These are phyloP conservation scores for Drosophila picticornis DNA, from an alignment of 2,888 invertebrate genomes.

Conservation along the genomic window DNA sequence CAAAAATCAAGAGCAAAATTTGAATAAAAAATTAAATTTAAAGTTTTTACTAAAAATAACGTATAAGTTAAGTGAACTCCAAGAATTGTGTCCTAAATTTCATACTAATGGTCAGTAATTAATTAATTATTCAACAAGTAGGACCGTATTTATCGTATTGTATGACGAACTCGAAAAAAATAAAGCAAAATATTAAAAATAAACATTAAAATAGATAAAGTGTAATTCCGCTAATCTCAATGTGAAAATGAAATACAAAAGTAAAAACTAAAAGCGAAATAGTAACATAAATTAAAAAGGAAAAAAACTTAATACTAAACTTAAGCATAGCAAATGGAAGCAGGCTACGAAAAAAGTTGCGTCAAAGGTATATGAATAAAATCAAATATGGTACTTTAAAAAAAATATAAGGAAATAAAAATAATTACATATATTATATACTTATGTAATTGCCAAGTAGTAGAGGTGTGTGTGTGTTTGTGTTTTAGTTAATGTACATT, in stretches of 20 bases:
- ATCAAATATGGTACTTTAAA: constrained; percentile 32
- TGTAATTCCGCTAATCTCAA: constrained; percentile 73
- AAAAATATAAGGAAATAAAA: constrained; percentile 36
- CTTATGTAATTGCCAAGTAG: constrained; percentile 62
- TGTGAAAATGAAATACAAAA: constrained; percentile 45
- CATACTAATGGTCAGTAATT: constrained; percentile 65
- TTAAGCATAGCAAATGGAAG: constrained; percentile 61
- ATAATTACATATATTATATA: constrained; percentile 45
- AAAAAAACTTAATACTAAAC: not conserved
- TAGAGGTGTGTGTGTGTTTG: constrained; percentile 48
- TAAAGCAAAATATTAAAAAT: constrained; percentile 25
- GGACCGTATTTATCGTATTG: constrained; percentile 53
- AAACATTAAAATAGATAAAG: constrained; percentile 58
- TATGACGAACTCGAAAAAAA: constrained; percentile 35
- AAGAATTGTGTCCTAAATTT: constrained; percentile 72
- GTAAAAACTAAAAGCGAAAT: constrained; percentile 14
- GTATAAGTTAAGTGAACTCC: constrained; percentile 57
- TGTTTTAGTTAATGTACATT: constrained; percentile 70
- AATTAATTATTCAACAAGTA: constrained; percentile 29
- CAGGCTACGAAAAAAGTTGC: constrained; percentile 29
- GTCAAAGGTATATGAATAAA: constrained; percentile 23
- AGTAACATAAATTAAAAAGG: constrained; percentile 6
- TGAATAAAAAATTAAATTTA: constrained; percentile 33
- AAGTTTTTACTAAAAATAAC: constrained; percentile 40
- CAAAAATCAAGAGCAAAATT: constrained; percentile 39